These are phyloP conservation scores for Mastomys natalensis DNA, from an alignment of 2,113 vertebrate genomes.

Conservation along the genomic window DNA sequence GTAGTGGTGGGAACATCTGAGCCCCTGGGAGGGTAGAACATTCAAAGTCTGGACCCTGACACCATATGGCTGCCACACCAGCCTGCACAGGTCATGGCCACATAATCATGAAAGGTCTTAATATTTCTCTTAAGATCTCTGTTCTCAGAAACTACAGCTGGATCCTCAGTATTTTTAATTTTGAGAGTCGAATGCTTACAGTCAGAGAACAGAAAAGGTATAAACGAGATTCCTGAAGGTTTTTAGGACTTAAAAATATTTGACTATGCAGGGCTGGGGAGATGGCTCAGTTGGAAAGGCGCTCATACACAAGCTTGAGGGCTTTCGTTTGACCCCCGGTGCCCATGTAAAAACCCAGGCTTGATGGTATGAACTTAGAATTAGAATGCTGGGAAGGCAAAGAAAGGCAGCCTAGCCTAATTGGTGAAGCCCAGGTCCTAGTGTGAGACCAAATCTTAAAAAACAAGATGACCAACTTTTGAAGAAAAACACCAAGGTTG, in stretches of 20 bases:
- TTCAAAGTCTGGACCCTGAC: not conserved
- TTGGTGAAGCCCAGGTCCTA: not conserved
- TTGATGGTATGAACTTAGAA: too few relatives aligned
- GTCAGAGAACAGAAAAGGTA: not conserved
- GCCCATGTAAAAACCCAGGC: not conserved
- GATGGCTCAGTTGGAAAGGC: not conserved
- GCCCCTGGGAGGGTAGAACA: not conserved
- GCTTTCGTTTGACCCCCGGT: too few relatives aligned
- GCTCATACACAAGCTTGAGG: too few relatives aligned
- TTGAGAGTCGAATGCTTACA: not conserved
- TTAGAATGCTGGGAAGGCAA: not conserved
- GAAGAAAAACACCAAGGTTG: not conserved
- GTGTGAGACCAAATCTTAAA: not conserved
- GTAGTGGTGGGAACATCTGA: not conserved
- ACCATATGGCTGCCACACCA: rapidly evolving
- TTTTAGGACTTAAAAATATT: not conserved
- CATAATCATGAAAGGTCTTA: not conserved
- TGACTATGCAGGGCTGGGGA: not conserved
- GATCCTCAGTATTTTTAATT: not conserved
- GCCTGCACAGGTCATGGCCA: not conserved
- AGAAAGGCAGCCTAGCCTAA: not conserved
- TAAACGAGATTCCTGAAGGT: not conserved
- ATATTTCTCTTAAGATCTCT: not conserved
- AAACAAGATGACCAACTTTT: too few relatives aligned
- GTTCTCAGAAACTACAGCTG: not conserved